phyloP scores from a whole-genome alignment of 2,888 invertebrate species.

The Polymixis flavicincta region DNA sequence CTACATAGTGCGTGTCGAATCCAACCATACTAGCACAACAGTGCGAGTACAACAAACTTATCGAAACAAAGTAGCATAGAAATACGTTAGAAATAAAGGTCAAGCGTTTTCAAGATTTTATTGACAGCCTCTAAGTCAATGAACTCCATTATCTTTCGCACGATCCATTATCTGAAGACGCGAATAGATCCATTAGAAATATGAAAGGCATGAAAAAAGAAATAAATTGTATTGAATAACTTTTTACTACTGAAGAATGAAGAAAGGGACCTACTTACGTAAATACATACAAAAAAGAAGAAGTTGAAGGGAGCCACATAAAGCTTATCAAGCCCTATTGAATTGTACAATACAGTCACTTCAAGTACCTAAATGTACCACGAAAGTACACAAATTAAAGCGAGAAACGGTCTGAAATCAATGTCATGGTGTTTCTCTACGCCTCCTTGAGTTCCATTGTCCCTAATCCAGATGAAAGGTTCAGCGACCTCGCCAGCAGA shows the following conservation, averaged over 20 bases:
- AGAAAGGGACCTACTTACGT: not conserved
- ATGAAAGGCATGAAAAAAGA: constrained; percentile 1
- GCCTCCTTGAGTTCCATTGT: constrained; percentile 74
- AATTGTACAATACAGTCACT: not conserved
- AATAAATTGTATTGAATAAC: constrained; percentile 7
- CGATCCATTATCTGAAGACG: constrained; percentile 47
- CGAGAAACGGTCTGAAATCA: constrained; percentile 68
- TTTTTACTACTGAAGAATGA: constrained; percentile 2
- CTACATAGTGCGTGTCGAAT: constrained; percentile 49
- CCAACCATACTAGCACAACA: constrained; percentile 16
- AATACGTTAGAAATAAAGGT: constrained; percentile 54
- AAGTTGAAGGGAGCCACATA: not conserved
- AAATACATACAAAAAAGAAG: no score
- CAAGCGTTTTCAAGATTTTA: constrained; percentile 56
- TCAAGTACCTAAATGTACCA: constrained; percentile 1
- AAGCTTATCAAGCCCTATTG: not conserved
- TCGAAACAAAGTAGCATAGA: constrained; percentile 45
- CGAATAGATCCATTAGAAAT: constrained; percentile 36
- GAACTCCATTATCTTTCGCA: constrained; percentile 61
- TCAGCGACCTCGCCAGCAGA: constrained; percentile 77
- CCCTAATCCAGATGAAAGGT: constrained; percentile 81
- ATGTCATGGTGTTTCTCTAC: constrained; percentile 72
- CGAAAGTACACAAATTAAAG: constrained; percentile 58
- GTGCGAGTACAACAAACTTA: constrained; percentile 36
- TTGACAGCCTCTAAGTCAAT: constrained; percentile 55